phyloP scores from a whole-genome alignment of 2,888 invertebrate species.

The Drosophila anceps region DNA sequence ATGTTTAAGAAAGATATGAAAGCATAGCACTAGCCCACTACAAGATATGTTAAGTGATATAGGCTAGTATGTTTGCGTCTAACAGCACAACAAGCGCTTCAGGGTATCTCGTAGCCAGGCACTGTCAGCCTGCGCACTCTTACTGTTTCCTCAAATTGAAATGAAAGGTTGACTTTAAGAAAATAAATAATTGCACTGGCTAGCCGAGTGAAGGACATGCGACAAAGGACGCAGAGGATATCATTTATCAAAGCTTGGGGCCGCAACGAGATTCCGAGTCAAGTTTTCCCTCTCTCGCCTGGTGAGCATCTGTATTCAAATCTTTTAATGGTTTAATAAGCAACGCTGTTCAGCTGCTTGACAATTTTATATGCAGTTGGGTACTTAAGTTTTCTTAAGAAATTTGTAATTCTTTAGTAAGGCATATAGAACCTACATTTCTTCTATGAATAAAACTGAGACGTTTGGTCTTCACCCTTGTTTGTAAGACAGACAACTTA shows the following conservation, averaged over 20 bases:
- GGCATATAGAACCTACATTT: background rate
- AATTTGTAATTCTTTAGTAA: background rate
- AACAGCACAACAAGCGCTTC: no score
- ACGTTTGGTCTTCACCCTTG: background rate
- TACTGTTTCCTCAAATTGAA: background rate
- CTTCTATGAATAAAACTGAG: background rate
- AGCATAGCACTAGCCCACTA: background rate
- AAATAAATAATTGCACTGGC: conserved; percentile 18
- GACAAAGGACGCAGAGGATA: conserved; percentile 13
- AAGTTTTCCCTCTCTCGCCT: background rate
- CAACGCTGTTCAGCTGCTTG: conserved; percentile 35
- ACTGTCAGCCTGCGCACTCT: background rate
- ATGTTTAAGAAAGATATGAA: background rate
- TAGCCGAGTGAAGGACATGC: conserved; percentile 2
- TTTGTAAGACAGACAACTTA: background rate
- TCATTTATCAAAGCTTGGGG: conserved; percentile 29
- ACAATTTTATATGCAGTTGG: conserved; percentile 2
- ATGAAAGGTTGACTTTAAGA: conserved; percentile 14
- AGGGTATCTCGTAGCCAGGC: background rate
- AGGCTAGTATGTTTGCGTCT: background rate
- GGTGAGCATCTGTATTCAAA: conserved; percentile 31
- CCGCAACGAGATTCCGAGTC: conserved; percentile 4
- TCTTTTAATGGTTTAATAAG: conserved; percentile 63
- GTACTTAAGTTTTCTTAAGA: background rate
- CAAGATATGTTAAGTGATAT: background rate